Base-by-base conservation (phyloP, 2,888 invertebrate species). In the Strigamia maritima region DNA sequence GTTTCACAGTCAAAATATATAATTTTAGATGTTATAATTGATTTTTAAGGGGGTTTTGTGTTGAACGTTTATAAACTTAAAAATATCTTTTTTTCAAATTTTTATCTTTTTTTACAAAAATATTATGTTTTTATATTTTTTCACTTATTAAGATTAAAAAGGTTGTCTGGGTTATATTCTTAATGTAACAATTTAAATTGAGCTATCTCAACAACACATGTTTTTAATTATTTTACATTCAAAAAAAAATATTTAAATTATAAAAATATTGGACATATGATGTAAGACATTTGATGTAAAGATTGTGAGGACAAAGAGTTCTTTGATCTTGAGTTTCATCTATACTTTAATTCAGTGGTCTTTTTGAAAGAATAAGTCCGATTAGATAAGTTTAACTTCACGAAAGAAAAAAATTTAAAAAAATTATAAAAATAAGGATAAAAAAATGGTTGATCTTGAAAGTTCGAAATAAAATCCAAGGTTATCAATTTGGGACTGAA, bases 261-360 rank as follows among this genome's bases (percentile, higher is more conserved):
- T 28, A 70, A 70, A 70, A 70, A 70, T 24, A 2, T 4, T 4
- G 26, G 14, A 10, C 26, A 26, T 24, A 22, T 70, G 70, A 70
- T 70, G 70, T 28, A 70, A 70, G 70, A 70, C 70, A 26, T 70
- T 70, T 70, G 70, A 70, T 70, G 70, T 28, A 28, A 4, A 26
- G 70, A 26, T 28, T 70, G 54, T 26, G 70, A 70, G 70, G 70
- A 70, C 70, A 70, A 70, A 70, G 70, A 70, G 12, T 70, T n/a
- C 26, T 70, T 70, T 70, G 70, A 70, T 70, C 28, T 70, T 70
- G 70, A 70, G 70, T 70, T 70, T 70, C 70, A 70, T 70, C 70
- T 70, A 28, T 70, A 70, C 28, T 70, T 70, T 26, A 70, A 70
- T 70, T 28, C 70, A 26, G 70, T 70, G 70, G 70, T 26, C 70